Base-by-base conservation (phyloP, 1,140 invertebrate genomes). In the Heterodera schachtii region DNA sequence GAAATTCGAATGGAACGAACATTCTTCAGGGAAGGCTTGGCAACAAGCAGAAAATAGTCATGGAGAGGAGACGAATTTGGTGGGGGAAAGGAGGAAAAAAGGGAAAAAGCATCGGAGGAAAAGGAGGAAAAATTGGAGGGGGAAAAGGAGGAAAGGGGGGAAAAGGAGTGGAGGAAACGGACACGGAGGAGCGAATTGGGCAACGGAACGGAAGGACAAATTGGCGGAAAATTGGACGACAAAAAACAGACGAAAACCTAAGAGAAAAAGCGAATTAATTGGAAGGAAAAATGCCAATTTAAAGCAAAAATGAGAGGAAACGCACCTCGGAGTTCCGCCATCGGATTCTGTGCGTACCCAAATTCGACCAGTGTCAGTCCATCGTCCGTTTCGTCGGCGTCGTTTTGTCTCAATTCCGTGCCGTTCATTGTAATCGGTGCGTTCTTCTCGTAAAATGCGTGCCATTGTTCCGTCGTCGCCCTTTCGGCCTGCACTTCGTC, bases 401-500 rank as follows among this genome's bases (percentile, higher is more conserved):
- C 41, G 19, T 71, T 41, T n/a, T 71, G 31, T 31, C 31, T 11
- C 69, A 71, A 71, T 0, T 43, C 9, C 19, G 69, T 43, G 8
- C 69, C 21, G n/a, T 79, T 13, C n/a, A 79, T 13, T 43, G 69
- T 41, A 46, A 81, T 31, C 69, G 80, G 80, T 11, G 31, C 71
- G 47, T 60, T 75, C n/a, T 77, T 64, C 7, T 60, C 47, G 57
- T 81, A 81, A 43, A 81, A 66, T 2, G 44, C 16, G 19, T 44
- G 19, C 9, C 74, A 64, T 81, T 70, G 8, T 77, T 60, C 47
- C 3, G 16, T 44, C 5, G n/a, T 21, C 49, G n/a, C 46, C 13
- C 13, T n/a, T 57, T 76, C 69, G 5, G 73, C n/a, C n/a, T 19
- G 47, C 7, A 81, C 73, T n/a, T 46, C 70, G 31, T 13, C 31